phyloP scores from a whole-genome alignment of 1,140 invertebrate genomes.

The Reticulitermes speratus region DNA sequence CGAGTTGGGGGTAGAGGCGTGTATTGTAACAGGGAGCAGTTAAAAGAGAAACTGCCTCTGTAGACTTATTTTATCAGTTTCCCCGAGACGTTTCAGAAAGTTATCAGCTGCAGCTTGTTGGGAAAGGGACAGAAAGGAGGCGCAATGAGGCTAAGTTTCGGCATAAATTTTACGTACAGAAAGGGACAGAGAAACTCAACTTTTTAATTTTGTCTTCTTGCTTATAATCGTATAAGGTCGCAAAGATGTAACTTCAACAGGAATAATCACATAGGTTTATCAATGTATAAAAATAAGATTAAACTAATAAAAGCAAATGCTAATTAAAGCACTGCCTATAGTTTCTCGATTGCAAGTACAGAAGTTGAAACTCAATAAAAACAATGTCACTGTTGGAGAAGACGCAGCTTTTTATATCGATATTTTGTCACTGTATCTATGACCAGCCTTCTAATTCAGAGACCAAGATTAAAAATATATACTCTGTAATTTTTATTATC shows the following conservation, averaged over 20 bases:
- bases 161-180: background rate
- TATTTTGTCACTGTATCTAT: too few species aligned
- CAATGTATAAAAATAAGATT: background rate
- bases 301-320: background rate
- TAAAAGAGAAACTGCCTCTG: background rate
- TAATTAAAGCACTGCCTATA: background rate
- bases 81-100: background rate
- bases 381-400: too few species aligned
- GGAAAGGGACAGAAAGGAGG: background rate
- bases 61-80: background rate
- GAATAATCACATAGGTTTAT: background rate
- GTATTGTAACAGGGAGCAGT: background rate
- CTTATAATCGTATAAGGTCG: background rate
- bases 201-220: background rate
- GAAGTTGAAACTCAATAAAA: too few species aligned
- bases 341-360: too few species aligned
- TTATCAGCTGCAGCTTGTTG: background rate
- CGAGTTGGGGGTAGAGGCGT: background rate
- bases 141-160: background rate
- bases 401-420: too few species aligned
- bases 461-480: too few species aligned
- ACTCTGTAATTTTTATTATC: too few species aligned
- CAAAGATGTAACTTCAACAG: background rate
- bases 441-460: too few species aligned
- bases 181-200: background rate